Conservation (phyloP, 2,797 vertebrate species). For the Phalloptychus januarius region DNA sequence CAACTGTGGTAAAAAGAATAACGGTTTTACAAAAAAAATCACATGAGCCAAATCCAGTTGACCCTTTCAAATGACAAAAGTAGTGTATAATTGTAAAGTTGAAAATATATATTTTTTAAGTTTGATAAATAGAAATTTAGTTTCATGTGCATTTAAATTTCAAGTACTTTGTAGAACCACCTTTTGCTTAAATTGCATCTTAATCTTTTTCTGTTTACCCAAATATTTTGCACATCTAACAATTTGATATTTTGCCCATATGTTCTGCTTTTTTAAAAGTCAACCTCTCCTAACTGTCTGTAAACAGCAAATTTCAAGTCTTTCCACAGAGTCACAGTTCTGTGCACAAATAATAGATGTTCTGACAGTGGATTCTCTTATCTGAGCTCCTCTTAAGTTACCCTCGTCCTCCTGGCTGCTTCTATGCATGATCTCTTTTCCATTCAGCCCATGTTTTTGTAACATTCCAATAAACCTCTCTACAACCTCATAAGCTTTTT, state of each 20-base stretch:
- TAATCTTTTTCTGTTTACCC: not conserved
- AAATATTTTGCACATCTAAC: not conserved
- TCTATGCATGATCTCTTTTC: not conserved
- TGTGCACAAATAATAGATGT: not conserved
- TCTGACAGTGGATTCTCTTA: not conserved
- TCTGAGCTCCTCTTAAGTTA: not conserved
- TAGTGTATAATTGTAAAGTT: not conserved
- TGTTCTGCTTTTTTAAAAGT: not conserved
- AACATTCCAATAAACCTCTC: not conserved
- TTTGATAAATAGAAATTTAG: not conserved
- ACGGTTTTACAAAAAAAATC: not conserved
- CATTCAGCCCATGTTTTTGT: too few relatives aligned
- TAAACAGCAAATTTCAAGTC: not conserved
- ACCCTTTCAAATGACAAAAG: not conserved
- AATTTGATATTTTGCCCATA: not conserved
- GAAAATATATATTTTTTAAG: not conserved
- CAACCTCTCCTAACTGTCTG: not conserved
- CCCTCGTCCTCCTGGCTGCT: too few relatives aligned
- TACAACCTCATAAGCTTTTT: not conserved
- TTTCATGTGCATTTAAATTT: not conserved
- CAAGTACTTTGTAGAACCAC: not conserved
- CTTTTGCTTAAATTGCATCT: not conserved
- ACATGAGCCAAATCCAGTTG: not conserved
- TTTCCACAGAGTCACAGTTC: not conserved
- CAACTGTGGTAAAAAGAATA: not conserved